Evolutionary conservation across 2,797 vertebrate species (phyloP).

Genomic region (Eidolon dupreanum): DNA sequence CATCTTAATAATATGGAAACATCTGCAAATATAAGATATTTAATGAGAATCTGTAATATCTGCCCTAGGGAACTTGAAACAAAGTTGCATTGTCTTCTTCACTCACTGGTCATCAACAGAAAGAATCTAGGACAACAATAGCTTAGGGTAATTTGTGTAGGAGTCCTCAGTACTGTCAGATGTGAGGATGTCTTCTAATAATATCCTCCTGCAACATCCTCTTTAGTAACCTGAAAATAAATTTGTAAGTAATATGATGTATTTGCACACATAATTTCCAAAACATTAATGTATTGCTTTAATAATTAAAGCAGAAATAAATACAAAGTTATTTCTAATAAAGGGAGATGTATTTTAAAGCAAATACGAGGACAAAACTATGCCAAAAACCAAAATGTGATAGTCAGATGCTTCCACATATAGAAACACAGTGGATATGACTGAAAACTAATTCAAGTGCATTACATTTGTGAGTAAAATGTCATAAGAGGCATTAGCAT

Average conservation of each 20-base stretch:
- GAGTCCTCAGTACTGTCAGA: neutral
- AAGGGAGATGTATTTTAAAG: neutral
- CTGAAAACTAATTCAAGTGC: neutral
- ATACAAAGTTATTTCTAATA: neutral
- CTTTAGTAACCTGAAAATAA: slow-evolving; percentile 7
- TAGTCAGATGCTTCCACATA: neutral
- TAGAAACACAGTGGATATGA: neutral
- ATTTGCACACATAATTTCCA: neutral
- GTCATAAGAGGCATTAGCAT: neutral
- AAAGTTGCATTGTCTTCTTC: neutral
- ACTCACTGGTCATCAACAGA: neutral
- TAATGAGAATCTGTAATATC: neutral
- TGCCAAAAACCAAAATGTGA: neutral
- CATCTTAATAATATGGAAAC: neutral
- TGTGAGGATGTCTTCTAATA: neutral
- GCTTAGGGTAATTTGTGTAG: neutral
- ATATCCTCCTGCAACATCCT: neutral
- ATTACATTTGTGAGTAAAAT: neutral
- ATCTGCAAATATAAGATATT: neutral
- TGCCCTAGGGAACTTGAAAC: neutral
- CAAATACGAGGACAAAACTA: neutral
- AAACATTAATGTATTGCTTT: neutral
- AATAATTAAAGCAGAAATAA: neutral
- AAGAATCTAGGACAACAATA: neutral
- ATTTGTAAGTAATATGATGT: neutral